Evolutionary conservation across 1,140 invertebrate species (phyloP).

Genomic region (Heliothis subflexa): DNA sequence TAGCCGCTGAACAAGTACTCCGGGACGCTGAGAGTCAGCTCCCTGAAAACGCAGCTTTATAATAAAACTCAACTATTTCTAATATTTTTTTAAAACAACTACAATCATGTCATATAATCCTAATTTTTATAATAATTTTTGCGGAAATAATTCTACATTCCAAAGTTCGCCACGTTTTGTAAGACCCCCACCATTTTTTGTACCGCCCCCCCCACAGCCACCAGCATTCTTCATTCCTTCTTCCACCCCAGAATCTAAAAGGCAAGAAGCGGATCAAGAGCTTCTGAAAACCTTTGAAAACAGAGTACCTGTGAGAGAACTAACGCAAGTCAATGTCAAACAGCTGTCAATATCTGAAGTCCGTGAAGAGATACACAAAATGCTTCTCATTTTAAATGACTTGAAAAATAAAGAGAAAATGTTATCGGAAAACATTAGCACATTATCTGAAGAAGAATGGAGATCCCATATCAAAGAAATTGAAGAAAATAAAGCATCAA

Average conservation of each 20-base stretch:
- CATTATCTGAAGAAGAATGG: slow-evolving; percentile 86
- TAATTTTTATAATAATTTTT: slow-evolving; percentile 73
- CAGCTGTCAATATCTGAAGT: slow-evolving; percentile 67
- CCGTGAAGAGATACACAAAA: slow-evolving; percentile 66
- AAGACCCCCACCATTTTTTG: slow-evolving; percentile 38
- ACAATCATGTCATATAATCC: slow-evolving; percentile 79
- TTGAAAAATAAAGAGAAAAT: slow-evolving; percentile 79
- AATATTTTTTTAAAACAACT: slow-evolving; percentile 59
- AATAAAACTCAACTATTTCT: slow-evolving; percentile 63
- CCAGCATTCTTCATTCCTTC: slow-evolving; percentile 54
- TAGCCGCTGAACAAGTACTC: slow-evolving; percentile 89
- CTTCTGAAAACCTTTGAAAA: slow-evolving; percentile 70
- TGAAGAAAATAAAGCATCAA: slow-evolving; percentile 81
- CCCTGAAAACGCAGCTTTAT: slow-evolving; percentile 59
- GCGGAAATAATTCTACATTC: slow-evolving; percentile 76
- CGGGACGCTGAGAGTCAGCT: slow-evolving; percentile 90
- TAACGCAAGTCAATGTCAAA: slow-evolving; percentile 44
- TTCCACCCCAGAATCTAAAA: slow-evolving; percentile 11
- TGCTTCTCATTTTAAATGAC: slow-evolving; percentile 74
- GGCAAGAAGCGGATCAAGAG: slow-evolving; percentile 64
- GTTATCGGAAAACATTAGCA: slow-evolving; percentile 79
- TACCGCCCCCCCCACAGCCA: background rate
- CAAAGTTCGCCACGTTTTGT: slow-evolving; percentile 56
- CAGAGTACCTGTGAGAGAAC: slow-evolving; percentile 29
- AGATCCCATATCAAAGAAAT: slow-evolving; percentile 79